Base-by-base conservation (phyloP, 2,797 vertebrate genomes). In the Dryobates pubescens region DNA sequence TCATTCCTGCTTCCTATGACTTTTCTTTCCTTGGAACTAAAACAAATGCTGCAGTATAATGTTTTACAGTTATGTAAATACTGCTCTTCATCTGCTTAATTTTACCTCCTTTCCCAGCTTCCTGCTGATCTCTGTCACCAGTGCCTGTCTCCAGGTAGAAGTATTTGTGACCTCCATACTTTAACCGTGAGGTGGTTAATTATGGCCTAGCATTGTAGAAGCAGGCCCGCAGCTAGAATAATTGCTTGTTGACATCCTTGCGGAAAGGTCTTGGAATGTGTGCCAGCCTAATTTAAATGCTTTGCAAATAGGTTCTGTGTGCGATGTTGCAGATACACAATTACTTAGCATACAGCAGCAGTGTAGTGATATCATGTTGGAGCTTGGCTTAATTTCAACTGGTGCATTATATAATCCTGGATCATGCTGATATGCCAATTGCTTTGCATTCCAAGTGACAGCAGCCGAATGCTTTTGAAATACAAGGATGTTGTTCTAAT, bases 401-500 rank as follows among this genome's bases (percentile, higher is more conserved):
- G 30, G 17, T 79, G 16, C 71, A 43, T 92, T 91, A 89, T 89
- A 51, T 91, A 91, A 58, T 91, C 53, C 51, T 45, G 64, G 71
- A 70, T 93, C 73, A 76, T 45, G 80, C 77, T 89, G 74, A 61
- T 91, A 83, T 22, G 36, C 43, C 80, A 90, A n/a, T 94, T 96
- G 86, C 79, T 68, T 88, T 73, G 80, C 57, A 36, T 91, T 92
- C 77, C 57, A 64, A 56, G 67, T 67, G 76, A 73, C 63, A 86
- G 76, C 43, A 82, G 14, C 41, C 71, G 62, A 88, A 76, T 84
- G 57, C 22, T 73, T 86, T 78, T 78, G 53, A 88, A 84, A 76
- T 82, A 67, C 36, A 75, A 81, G 63, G 59, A 49, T 0, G 3
- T 2, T 59, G 41, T 29, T 67, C 13, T 74, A 63, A 89, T 36